A percentile compares a stretch with the other conserved stretches of the same genome.
Evolutionary conservation across 2,797 vertebrate species (phyloP).

Genomic region (Pagetopsis macropterus): DNA sequence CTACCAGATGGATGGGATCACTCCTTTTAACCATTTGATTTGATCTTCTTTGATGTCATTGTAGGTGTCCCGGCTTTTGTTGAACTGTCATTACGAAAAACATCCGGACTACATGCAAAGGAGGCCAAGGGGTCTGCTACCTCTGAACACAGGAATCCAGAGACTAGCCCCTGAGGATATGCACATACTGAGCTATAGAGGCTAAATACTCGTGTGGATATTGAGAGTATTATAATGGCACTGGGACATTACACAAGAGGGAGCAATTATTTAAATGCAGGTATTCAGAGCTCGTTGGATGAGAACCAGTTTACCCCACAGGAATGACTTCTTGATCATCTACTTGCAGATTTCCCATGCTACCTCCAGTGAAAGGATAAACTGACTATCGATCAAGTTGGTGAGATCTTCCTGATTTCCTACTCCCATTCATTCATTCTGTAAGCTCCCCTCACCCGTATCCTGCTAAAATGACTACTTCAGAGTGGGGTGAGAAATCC

Average conservation of each 20-base stretch:
- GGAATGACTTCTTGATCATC: constrained; percentile 20
- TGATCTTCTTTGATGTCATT: constrained; percentile 2
- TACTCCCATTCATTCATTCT: not conserved
- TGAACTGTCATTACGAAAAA: not conserved
- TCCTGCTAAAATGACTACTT: constrained; percentile 48
- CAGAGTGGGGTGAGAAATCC: constrained; percentile 79
- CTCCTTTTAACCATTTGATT: not conserved
- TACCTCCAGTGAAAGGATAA: constrained; percentile 2
- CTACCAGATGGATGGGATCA: not conserved
- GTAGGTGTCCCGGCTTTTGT: constrained; percentile 32
- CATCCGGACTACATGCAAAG: constrained; percentile 32
- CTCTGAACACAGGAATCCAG: not conserved
- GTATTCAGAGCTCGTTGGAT: constrained; percentile 13
- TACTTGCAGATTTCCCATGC: not conserved
- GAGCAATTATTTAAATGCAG: not conserved
- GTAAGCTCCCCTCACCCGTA: not conserved
- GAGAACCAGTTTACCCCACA: constrained; percentile 24
- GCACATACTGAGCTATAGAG: not conserved
- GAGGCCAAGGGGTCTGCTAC: not conserved
- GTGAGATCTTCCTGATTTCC: constrained; percentile 1
- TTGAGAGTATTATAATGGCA: constrained; percentile 35
- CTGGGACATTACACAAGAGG: constrained; percentile 30
- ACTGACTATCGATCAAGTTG: constrained; percentile 33
- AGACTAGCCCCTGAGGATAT: not conserved
- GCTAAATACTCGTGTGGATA: constrained; percentile 6